These are phyloP conservation scores for Bufo gargarizans DNA, from an alignment of 2,113 vertebrate genomes.

Conservation along the genomic window DNA sequence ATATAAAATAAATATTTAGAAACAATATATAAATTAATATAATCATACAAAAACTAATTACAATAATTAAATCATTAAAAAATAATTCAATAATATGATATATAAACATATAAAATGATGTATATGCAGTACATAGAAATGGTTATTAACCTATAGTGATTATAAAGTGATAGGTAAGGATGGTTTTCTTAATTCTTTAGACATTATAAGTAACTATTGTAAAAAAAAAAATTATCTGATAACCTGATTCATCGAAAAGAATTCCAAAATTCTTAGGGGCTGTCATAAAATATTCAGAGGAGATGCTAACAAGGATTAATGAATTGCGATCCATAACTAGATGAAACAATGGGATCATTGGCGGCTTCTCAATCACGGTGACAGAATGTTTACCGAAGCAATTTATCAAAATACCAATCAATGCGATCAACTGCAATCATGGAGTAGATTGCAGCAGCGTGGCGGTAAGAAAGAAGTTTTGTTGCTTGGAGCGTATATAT, in stretches of 20 bases:
- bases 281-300: background rate
- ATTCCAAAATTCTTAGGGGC: background rate
- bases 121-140: too few relatives aligned
- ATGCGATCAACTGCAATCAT: constrained; percentile 62
- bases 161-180: too few relatives aligned
- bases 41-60: too few relatives aligned
- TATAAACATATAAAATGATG: too few relatives aligned
- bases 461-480: constrained; percentile 63
- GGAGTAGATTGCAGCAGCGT: constrained; percentile 60
- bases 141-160: too few relatives aligned
- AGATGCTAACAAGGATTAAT: constrained; percentile 19
- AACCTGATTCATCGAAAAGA: too few relatives aligned
- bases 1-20: too few relatives aligned
- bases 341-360: constrained; percentile 32
- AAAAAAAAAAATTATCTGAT: background rate
- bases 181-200: background rate
- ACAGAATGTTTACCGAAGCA: constrained; percentile 1
- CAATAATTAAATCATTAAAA: too few relatives aligned
- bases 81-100: too few relatives aligned
- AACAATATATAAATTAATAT: too few relatives aligned
- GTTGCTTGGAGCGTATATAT: constrained; percentile 69
- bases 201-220: background rate
- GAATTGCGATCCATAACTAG: constrained; percentile 9
- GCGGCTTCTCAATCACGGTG: constrained; percentile 23
- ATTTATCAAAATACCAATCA: constrained; percentile 60